Evolutionary conservation across 2,888 invertebrate species (phyloP), one percentile per base, ranked within the genome.

Genomic region (Lasius platythorax): DNA sequence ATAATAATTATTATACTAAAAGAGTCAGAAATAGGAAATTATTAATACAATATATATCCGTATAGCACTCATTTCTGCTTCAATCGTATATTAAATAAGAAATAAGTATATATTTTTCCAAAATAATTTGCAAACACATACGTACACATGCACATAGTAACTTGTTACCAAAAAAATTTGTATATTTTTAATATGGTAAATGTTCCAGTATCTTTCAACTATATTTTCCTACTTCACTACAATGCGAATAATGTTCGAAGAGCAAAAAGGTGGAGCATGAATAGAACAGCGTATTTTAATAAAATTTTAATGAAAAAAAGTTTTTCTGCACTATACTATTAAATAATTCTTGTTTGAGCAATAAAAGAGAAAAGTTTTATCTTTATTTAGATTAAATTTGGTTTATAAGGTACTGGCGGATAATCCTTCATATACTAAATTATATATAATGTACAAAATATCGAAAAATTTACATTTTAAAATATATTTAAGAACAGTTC

Each of bases 171-270:
- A 50, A 53, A 53, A 30, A 30, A 40, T 23, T 15, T 46, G 9
- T 12, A 33, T 64, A 23, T 53, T 11, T 15, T 18, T 50, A 37
- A 76, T 76, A 61, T 75, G 2, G 50, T 28, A 37, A 50, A 76
- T 73, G n/a, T 85, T 72, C 9, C 28, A 83, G 72, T 83, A 73
- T 6, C 58, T 86, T 5, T 83, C 79, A 15, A 58, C 68, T 5
- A 30, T 79, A 50, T 67, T 83, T 3, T 83, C 83, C 15, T 83
- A 78, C 23, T 67, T 83, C 12, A 83, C 78, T 56, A 78, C 83
- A 37, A 68, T 83, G 61, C 78, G 78, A 40, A 56, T 66, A 15
- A 43, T 76, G 64, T 63, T 63, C 0, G 53, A 81, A 23, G 37
- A 63, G 0, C 6, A 63, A 46, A 9, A 64, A 15, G n/a, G 33